phyloP scores from a whole-genome alignment of 2,113 vertebrate species.

The Phodopus roborovskii region DNA sequence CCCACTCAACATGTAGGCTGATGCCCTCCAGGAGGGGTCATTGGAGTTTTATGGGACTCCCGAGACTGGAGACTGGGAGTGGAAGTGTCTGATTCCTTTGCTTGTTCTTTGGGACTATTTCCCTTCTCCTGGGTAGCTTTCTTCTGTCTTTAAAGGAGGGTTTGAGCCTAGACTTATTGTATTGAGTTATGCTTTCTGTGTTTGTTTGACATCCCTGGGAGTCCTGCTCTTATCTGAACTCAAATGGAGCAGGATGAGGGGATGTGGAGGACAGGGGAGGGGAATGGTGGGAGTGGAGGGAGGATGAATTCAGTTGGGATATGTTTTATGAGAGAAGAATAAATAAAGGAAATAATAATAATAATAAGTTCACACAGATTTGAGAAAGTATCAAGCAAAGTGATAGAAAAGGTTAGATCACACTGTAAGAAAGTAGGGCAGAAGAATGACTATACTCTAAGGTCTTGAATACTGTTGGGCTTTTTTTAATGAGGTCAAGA shows the following conservation, averaged over 20 bases:
- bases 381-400: background rate
- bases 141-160: background rate
- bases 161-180: background rate
- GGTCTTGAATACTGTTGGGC: background rate
- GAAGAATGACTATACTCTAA: too few relatives aligned
- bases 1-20: too few relatives aligned
- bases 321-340: background rate
- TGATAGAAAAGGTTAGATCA: background rate
- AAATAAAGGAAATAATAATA: background rate
- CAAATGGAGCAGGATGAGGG: background rate
- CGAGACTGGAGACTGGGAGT: background rate
- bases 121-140: too few relatives aligned
- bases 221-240: background rate
- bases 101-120: background rate
- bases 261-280: background rate
- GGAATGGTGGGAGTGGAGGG: too few relatives aligned
- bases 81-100: background rate
- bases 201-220: background rate
- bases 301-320: background rate
- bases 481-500: background rate
- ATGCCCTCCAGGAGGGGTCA: too few relatives aligned
- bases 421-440: background rate
- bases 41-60: background rate
- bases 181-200: too few relatives aligned
- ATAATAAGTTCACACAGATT: background rate